phyloP scores from a whole-genome alignment of 2,113 vertebrate species.

The Numenius arquata region DNA sequence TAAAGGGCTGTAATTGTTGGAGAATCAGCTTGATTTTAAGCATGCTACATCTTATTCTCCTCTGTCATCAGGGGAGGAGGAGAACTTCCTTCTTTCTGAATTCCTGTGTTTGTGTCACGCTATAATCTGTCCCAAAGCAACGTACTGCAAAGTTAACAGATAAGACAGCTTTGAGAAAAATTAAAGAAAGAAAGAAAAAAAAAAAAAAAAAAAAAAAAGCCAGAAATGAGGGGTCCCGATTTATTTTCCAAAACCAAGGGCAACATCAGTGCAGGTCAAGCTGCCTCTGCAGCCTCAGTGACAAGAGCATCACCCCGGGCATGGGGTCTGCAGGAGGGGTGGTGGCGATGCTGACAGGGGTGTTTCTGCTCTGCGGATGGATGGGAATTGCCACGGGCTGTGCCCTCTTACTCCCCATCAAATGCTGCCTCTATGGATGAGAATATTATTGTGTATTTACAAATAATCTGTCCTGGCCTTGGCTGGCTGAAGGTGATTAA shows the following conservation, averaged over 20 bases:
- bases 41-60: background rate
- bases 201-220: too few relatives aligned
- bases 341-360: accelerated
- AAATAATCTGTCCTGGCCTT: background rate
- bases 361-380: accelerated
- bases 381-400: accelerated
- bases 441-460: background rate
- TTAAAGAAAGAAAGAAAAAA: background rate
- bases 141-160: accelerated
- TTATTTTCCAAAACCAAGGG: background rate
- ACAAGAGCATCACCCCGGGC: accelerated
- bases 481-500: background rate
- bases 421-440: accelerated
- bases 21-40: background rate
- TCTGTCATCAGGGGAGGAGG: background rate
- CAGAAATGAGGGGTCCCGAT: background rate
- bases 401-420: accelerated
- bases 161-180: background rate
- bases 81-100: background rate
- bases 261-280: accelerated
- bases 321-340: background rate
- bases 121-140: background rate
- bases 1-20: background rate
- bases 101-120: background rate
- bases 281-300: background rate